Percentiles rank a stretch among this genome's conserved stretches.
Evolutionary conservation across 2,113 vertebrate genomes (phyloP).

Genomic region (Sorex araneus): DNA sequence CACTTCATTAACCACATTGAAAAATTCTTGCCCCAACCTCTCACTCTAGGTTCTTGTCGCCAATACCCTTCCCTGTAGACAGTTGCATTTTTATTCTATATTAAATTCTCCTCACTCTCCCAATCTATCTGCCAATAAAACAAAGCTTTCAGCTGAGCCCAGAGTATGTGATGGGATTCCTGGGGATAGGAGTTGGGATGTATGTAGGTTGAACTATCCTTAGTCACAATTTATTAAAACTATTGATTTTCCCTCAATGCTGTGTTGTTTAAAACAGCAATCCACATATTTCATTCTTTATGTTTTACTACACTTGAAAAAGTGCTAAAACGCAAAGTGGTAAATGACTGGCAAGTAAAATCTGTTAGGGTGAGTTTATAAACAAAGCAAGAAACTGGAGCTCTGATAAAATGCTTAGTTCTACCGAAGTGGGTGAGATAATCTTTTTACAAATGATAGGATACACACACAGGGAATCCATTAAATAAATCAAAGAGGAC

Average conservation of each 20-base stretch:
- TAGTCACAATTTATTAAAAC: constrained; percentile 45
- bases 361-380: not conserved
- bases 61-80: not conserved
- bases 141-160: not conserved
- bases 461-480: not conserved
- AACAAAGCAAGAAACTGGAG: not conserved
- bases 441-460: constrained; percentile 37
- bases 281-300: constrained; percentile 19
- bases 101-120: constrained; percentile 2
- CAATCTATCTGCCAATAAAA: constrained; percentile 1
- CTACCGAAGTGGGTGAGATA: not conserved
- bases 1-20: constrained; percentile 56
- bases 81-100: not conserved
- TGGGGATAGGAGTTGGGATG: not conserved
- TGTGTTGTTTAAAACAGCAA: constrained; percentile 6
- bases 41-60: not conserved
- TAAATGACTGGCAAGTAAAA: not conserved
- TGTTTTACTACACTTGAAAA: constrained; percentile 21
- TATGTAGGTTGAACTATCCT: not conserved
- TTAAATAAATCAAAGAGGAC: not conserved
- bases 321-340: not conserved
- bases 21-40: not conserved
- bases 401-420: constrained; percentile 9
- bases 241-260: not conserved
- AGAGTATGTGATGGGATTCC: not conserved